Evolutionary conservation across 2,113 vertebrate species (phyloP).

Genomic region (Caloenas nicobarica): DNA sequence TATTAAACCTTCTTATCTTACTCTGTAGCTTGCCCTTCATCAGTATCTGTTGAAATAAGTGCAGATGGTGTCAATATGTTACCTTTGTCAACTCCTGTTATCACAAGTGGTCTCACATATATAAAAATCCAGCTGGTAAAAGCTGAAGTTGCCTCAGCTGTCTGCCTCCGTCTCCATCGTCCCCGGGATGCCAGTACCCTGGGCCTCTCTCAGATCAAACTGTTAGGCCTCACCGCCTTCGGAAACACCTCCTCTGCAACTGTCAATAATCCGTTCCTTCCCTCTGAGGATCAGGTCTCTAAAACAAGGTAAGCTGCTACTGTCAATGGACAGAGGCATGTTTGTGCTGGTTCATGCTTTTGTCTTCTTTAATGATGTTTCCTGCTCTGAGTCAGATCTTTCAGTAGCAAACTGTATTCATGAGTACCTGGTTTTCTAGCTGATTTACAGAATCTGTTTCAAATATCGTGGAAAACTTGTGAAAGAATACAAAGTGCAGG

Average conservation of each 20-base stretch:
- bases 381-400: neutral
- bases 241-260: conserved; percentile 98
- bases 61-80: conserved; percentile 98
- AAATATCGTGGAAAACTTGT: neutral
- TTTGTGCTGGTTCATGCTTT: neutral
- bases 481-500: neutral
- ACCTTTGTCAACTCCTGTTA: conserved; percentile 92
- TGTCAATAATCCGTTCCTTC: conserved; percentile 97
- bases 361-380: neutral
- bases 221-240: conserved; percentile 94
- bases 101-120: conserved; percentile 96
- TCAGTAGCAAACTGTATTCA: neutral
- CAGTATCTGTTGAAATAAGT: conserved; percentile 97
- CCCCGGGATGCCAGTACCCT: conserved; percentile 95
- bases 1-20: neutral
- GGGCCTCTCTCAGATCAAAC: conserved; percentile 96
- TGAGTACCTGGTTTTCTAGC: neutral
- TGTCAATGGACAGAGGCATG: no score
- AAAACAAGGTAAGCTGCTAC: conserved; percentile 88
- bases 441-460: neutral
- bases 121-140: conserved; percentile 99
- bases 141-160: conserved; percentile 95
- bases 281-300: conserved; percentile 98
- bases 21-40: conserved; percentile 91
- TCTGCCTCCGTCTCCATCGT: conserved; percentile 94